Conservation (phyloP, 2,113 vertebrate genomes). For the Periophthalmus modestus region DNA sequence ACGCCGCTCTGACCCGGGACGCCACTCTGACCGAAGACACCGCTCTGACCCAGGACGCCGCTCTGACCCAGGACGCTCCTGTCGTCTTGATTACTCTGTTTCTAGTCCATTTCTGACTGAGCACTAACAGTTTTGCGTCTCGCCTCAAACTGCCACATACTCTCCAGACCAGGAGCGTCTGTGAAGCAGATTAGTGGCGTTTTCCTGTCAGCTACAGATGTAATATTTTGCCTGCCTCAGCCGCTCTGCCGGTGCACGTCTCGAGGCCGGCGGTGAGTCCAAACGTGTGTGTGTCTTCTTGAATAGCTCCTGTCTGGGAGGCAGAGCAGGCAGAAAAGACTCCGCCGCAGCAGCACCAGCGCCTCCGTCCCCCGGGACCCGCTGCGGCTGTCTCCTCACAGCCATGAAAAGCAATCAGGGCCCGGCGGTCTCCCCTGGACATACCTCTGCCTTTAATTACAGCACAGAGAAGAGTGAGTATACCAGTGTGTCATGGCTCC, state of each 20-base stretch:
- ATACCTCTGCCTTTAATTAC: constrained; percentile 82
- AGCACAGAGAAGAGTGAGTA: constrained; percentile 58
- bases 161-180: constrained; percentile 44
- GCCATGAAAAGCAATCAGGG: constrained; percentile 81
- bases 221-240: constrained; percentile 38
- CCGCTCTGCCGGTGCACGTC: constrained; percentile 15
- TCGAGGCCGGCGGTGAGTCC: constrained; percentile 25
- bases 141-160: constrained; percentile 55
- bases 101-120: constrained; percentile 58
- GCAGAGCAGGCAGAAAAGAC: constrained; percentile 63
- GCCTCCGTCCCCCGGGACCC: constrained; percentile 68
- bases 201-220: constrained; percentile 61
- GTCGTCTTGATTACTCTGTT: constrained; percentile 54
- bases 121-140: constrained; percentile 51
- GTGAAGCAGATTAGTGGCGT: constrained; percentile 63
- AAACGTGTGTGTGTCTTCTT: constrained; percentile 59
- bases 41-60: constrained; percentile 29
- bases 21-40: constrained; percentile 36
- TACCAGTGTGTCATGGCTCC: constrained; percentile 50
- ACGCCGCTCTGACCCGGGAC: too few relatives aligned
- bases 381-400: constrained; percentile 67
- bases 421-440: constrained; percentile 74
- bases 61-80: constrained; percentile 40
- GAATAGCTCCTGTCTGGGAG: constrained; percentile 42
- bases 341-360: constrained; percentile 47